Percentiles rank a stretch among this genome's conserved stretches.
Conservation (phyloP, 1,140 invertebrate genomes). For the Drosophila nigromelanica region DNA sequence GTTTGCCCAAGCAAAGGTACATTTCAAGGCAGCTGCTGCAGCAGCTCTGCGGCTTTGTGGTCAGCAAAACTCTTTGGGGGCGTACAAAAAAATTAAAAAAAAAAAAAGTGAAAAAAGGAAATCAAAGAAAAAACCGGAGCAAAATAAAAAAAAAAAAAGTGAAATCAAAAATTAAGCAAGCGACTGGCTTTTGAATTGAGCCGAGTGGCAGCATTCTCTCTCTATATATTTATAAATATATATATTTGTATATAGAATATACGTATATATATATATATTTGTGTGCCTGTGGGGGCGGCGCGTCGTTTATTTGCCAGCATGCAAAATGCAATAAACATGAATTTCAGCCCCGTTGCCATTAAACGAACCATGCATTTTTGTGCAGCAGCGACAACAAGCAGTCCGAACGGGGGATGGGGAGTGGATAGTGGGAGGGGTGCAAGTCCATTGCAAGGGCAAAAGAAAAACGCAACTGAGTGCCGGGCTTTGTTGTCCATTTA, state of each 20-base stretch:
- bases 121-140: constrained; percentile 12
- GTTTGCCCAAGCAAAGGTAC: constrained; percentile 57
- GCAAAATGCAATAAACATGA: constrained; percentile 73
- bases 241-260: neutral
- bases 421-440: neutral
- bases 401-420: neutral
- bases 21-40: constrained; percentile 41
- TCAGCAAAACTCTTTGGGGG: constrained; percentile 37
- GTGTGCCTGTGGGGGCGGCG: constrained; percentile 9
- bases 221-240: neutral
- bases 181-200: constrained; percentile 48
- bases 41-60: constrained; percentile 55
- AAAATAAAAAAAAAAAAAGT: constrained; percentile 11
- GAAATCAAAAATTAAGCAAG: constrained; percentile 58
- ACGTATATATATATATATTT: neutral
- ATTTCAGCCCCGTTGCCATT: constrained; percentile 57
- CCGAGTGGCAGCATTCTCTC: constrained; percentile 1
- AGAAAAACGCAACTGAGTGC: constrained; percentile 66
- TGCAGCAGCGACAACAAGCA: constrained; percentile 31
- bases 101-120: neutral
- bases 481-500: constrained; percentile 78
- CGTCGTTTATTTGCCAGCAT: constrained; percentile 43
- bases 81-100: constrained; percentile 14
- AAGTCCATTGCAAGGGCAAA: constrained; percentile 21
- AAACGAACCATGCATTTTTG: constrained; percentile 68